These are phyloP conservation scores for Clarias macrocephalus DNA, from an alignment of 2,113 vertebrate genomes.

Conservation along the genomic window DNA sequence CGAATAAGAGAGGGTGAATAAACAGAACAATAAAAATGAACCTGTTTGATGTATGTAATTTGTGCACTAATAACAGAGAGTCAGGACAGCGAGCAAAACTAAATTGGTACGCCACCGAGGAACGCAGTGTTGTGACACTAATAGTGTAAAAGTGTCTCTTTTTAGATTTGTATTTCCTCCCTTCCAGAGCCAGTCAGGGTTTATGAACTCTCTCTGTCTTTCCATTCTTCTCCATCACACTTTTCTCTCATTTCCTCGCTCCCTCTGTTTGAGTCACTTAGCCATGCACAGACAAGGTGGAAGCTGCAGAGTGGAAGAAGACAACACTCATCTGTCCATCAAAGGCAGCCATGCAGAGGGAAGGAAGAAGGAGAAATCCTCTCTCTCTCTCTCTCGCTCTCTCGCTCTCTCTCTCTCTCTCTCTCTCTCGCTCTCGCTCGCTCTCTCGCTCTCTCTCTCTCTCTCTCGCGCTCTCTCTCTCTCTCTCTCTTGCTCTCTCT, in stretches of 20 bases:
- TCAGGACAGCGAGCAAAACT: neutral
- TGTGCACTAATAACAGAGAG: neutral
- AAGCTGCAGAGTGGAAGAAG: conserved; percentile 41
- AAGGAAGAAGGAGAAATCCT: neutral
- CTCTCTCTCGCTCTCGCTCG: neutral
- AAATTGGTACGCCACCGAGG: conserved; percentile 21
- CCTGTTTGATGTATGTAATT: neutral
- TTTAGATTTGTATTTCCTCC: conserved; percentile 7
- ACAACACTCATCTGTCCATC: conserved; percentile 45
- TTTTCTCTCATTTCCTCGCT: neutral
- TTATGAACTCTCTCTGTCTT: neutral
- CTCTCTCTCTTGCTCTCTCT: neutral
- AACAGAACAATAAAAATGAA: neutral
- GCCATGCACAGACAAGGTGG: conserved; percentile 41
- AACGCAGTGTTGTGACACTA: conserved; percentile 47
- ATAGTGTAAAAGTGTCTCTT: conserved; percentile 32
- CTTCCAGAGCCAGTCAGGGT: neutral
- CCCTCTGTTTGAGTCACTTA: conserved; percentile 35
- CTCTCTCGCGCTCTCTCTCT: neutral
- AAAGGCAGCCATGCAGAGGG: conserved; percentile 38
- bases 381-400: neutral
- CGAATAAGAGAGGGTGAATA: neutral
- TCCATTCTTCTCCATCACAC: neutral
- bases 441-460: conserved; percentile 1
- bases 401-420: conserved; percentile 10